Evolutionary conservation across 2,797 vertebrate genomes (phyloP).

Genomic region (Catharus ustulatus): DNA sequence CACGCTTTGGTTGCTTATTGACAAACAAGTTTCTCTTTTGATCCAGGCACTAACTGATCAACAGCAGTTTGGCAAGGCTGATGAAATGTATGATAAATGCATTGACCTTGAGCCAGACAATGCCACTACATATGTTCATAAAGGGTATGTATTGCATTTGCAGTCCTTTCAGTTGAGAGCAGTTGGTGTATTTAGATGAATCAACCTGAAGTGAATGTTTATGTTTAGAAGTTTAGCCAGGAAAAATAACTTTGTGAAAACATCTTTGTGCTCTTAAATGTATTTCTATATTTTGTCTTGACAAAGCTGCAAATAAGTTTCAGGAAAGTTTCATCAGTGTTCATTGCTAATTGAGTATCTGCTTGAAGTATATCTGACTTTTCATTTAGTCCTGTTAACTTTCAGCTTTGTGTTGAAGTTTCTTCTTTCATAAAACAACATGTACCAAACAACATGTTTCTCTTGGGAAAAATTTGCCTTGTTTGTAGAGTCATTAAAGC

Average conservation of each 20-base stretch:
- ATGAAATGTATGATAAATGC: constrained; percentile 99
- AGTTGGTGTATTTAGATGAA: neutral
- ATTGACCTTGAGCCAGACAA: constrained; percentile 98
- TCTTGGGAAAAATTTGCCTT: neutral
- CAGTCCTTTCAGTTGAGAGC: neutral
- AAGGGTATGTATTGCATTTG: constrained; percentile 84
- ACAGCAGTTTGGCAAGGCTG: constrained; percentile 97
- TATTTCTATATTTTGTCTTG: neutral
- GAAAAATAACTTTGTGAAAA: neutral
- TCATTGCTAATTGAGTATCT: neutral
- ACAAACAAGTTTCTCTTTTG: constrained; percentile 27
- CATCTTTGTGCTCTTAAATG: neutral
- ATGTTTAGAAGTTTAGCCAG: neutral
- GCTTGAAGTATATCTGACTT: neutral
- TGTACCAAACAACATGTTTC: neutral
- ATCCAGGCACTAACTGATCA: constrained; percentile 95
- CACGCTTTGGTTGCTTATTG: neutral
- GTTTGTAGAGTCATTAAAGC: neutral
- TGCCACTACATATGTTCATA: constrained; percentile 98
- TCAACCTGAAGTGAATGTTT: neutral
- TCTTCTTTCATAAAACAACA: neutral
- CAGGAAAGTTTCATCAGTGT: neutral
- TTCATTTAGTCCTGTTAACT: neutral
- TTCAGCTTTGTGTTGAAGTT: neutral
- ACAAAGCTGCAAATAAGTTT: neutral